A percentile compares a stretch with the other conserved stretches of the same genome.
These are phyloP conservation scores for Sardinella longiceps DNA, from an alignment of 2,797 vertebrate genomes.

Conservation along the genomic window DNA sequence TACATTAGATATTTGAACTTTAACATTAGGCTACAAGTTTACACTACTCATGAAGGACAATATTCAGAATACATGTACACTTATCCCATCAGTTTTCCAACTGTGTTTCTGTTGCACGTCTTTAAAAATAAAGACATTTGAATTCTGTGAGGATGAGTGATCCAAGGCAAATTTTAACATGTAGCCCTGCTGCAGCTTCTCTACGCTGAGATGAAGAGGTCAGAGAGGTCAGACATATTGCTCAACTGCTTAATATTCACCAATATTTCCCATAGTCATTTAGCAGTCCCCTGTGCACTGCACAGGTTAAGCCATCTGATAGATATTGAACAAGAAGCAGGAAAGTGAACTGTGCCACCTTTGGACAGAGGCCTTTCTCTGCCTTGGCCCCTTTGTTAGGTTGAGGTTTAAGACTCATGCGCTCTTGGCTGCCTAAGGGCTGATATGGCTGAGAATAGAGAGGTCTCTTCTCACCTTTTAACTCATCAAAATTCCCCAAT, in stretches of 20 bases:
- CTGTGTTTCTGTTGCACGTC: background rate
- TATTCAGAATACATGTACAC: background rate
- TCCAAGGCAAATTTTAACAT: background rate
- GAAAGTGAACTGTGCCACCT: background rate
- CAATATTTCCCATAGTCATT: background rate
- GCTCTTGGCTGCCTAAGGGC: background rate
- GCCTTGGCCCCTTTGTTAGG: background rate
- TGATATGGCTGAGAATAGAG: background rate
- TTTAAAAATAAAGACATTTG: background rate
- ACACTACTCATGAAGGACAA: background rate
- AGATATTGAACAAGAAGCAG: background rate
- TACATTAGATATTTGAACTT: background rate
- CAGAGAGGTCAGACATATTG: conserved; percentile 1
- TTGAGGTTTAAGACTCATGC: background rate
- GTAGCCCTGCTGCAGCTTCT: background rate
- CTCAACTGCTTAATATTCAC: background rate
- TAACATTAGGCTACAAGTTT: background rate
- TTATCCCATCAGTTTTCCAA: background rate
- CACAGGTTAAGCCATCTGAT: background rate
- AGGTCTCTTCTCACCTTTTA: background rate
- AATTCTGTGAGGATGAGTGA: background rate
- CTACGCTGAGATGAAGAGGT: background rate
- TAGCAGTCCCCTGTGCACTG: background rate
- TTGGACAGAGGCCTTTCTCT: background rate
- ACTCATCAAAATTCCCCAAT: background rate